Percentiles rank a stretch among this genome's conserved stretches.
Evolutionary conservation across 2,888 invertebrate species (phyloP).

Genomic region (Synanthedon andrenaeformis): DNA sequence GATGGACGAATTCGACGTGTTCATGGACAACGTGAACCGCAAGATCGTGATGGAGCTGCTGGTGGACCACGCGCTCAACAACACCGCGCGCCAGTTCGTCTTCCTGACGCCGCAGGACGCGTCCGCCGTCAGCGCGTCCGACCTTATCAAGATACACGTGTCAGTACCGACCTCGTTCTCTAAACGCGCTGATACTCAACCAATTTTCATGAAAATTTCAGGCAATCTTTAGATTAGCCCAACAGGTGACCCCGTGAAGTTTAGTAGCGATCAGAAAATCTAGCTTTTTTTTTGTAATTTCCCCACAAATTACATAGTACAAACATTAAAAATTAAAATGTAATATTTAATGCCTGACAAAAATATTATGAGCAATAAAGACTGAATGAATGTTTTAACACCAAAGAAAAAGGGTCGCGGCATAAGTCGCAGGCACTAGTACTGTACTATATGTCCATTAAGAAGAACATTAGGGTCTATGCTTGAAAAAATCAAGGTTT

Average conservation of each 20-base stretch:
- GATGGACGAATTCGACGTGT: conserved; percentile 97
- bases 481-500: no score
- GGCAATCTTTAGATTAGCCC: not conserved
- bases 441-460: no score
- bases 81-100: conserved; percentile 81
- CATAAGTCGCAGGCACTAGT: no score
- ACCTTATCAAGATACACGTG: conserved; percentile 72
- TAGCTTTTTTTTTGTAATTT: no score
- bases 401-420: not conserved
- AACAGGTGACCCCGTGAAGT: not conserved
- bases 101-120: conserved; percentile 91
- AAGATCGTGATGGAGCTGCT: conserved; percentile 83
- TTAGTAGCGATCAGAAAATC: not conserved
- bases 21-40: conserved; percentile 92
- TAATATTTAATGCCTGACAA: no score
- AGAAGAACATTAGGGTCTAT: no score
- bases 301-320: no score
- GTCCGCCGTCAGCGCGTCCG: conserved; percentile 59
- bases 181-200: no score
- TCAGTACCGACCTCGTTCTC: conserved; percentile 27
- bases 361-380: no score
- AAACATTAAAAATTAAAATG: no score
- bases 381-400: no score
- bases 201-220: no score
- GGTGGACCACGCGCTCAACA: conserved; percentile 77